Evolutionary conservation across 2,113 vertebrate genomes (phyloP), one percentile per base, ranked within the genome.

Genomic region (Antennarius striatus): DNA sequence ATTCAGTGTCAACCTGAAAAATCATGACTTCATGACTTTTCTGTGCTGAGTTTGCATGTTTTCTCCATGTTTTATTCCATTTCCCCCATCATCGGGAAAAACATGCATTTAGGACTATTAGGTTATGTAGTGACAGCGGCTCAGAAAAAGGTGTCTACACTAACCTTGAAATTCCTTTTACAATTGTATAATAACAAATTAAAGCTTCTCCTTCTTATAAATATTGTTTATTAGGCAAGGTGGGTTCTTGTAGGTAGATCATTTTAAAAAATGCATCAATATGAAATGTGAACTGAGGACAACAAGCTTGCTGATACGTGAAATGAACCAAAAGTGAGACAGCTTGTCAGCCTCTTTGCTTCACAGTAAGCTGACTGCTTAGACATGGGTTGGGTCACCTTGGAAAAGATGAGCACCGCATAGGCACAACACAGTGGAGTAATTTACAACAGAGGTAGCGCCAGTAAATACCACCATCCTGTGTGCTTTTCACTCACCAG

Each of bases 401-500:
- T 88, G 81, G 84, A 81, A 78, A 51, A 67, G 68, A 84, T 81
- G 82, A 87, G 67, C 81, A 84, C 82, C 58, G 74, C 54, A 71
- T 46, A 82, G 72, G 79, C 63, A 68, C 9, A 1, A 86, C 45
- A 85, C 66, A 76, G 58, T 51, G 63, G 75, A 73, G 71, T 80
- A 75, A 87, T 86, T 83, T 79, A 72, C 59, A 80, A 59, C 79
- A 61, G 55, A 9, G 40, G 52, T 45, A 47, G 55, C 16, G 32
- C 48, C 46, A 28, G 56, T 78, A 82, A 88, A 62, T 62, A 50
- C 10, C 57, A 10, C 65, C 22, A 50, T 39, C 58, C 63, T 15
- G 75, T 83, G 79, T 81, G 77, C 55, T 17, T 32, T 39, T 62
- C 56, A 45, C 84, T 89, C 73, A 93, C 97, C 97, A 88, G 97